A percentile compares a stretch with the other conserved stretches of the same genome.
phyloP scores from a whole-genome alignment of 2,797 vertebrate species.

The Protosalanx chinensis region DNA sequence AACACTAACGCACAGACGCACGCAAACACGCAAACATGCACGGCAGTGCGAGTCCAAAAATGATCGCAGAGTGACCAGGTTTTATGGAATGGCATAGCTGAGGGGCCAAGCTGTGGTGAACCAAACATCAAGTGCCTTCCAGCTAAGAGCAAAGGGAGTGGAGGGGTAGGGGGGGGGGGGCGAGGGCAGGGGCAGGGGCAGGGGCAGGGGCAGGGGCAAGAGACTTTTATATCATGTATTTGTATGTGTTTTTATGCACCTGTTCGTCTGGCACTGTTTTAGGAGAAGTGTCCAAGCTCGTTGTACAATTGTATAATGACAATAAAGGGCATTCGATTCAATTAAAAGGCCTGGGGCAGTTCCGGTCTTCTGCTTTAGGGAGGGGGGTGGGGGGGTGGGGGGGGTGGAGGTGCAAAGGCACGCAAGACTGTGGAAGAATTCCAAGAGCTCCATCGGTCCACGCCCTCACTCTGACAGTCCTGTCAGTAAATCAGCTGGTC shows the following conservation, averaged over 20 bases:
- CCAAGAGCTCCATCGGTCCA: constrained; percentile 22
- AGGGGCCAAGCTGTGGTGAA: constrained; percentile 8
- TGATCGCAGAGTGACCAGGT: constrained; percentile 26
- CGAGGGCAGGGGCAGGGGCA: no score
- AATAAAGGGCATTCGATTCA: no score
- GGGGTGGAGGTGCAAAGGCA: constrained; percentile 8
- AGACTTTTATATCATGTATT: no score
- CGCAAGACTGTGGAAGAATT: constrained; percentile 51
- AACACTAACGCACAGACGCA: neutral
- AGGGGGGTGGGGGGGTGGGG: constrained; percentile 1
- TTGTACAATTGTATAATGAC: no score
- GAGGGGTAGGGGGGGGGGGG: neutral
- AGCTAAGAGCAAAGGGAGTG: neutral
- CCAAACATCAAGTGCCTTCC: constrained; percentile 12
- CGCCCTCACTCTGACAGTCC: constrained; percentile 14
- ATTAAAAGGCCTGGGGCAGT: no score
- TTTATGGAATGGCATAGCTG: constrained; percentile 3
- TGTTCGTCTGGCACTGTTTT: no score
- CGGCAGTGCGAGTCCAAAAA: constrained; percentile 18
- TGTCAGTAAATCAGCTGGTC: constrained; percentile 23
- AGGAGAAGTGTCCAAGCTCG: no score
- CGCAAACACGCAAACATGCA: neutral
- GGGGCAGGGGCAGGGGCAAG: no score
- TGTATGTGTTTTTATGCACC: no score
- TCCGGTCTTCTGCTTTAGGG: no score